Conservation (phyloP, 2,113 vertebrate species). For the Bubo bubo region DNA sequence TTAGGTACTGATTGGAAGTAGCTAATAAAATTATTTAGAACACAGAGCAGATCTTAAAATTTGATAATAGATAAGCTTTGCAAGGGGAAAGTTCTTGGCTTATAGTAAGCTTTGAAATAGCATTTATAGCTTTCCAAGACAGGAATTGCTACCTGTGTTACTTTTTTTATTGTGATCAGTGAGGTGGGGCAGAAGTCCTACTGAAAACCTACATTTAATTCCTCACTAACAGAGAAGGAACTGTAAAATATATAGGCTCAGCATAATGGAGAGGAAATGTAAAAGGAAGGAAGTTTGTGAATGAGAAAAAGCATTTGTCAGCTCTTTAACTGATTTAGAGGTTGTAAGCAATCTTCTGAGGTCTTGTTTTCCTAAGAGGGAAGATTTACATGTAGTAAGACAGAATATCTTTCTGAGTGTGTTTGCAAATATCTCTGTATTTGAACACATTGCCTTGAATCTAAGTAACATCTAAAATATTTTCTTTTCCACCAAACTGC, state of each 20-base stretch:
- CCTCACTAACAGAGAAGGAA: neutral
- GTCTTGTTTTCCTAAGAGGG: neutral
- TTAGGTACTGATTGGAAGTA: neutral
- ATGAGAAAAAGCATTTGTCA: constrained; percentile 36
- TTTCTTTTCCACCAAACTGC: neutral
- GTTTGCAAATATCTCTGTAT: neutral
- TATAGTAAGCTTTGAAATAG: neutral
- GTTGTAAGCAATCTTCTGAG: neutral
- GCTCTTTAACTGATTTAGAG: neutral
- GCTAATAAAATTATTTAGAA: neutral
- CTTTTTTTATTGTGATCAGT: neutral
- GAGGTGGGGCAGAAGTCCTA: neutral
- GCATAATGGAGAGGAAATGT: constrained; percentile 26
- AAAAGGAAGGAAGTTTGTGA: constrained; percentile 41
- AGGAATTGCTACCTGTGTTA: neutral
- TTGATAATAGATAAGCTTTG: neutral
- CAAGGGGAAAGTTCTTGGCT: neutral
- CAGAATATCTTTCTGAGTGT: neutral
- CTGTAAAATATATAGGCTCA: neutral
- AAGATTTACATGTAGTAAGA: neutral
- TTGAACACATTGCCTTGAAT: neutral
- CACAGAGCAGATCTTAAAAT: neutral
- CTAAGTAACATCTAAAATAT: neutral
- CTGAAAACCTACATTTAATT: neutral
- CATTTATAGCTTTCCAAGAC: neutral